Base-by-base conservation (phyloP, 1,140 invertebrate species). In the Trissolcus basalis region DNA sequence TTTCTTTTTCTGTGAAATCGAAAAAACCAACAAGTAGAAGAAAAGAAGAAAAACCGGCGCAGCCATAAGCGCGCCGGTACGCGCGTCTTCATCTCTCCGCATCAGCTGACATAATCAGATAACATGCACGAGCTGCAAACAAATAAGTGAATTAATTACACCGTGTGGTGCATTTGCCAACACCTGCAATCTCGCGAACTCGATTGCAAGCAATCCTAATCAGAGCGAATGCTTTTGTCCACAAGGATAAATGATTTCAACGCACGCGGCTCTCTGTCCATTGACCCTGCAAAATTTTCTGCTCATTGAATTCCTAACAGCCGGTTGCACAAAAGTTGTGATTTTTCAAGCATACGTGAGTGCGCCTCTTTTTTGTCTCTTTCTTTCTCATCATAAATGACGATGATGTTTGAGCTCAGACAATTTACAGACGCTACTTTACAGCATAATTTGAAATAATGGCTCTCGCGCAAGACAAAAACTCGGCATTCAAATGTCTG, bases 361-460 rank as follows among this genome's bases (percentile, higher is more conserved):
- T 39, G n/a, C 13, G 13, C 27, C 41, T 19, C 13, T 58, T 56
- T 58, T 51, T 58, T 45, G 3, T 27, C 19, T 6, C 19, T 6
- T 6, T 27, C 19, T 3, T 27, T 27, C 19, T 27, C 19, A 39
- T 16, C 63, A 10, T 45, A 48, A 51, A 45, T 68, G 54, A 45
- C 39, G 44, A 41, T 50, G 45, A 68, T 58, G 41, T 65, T 55
- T 65, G 63, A 56, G 56, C 44, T 32, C 51, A 9, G 35, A 33
- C 36, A 15, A 56, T 56, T 56, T 41, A 19, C n/a, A 49, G 36
- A 56, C 15, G 45, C 39, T 68, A 27, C 19, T 27, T 58, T 58
- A 45, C 47, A 45, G 54, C 54, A 58, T 68, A 68, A 68, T 68
- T 68, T 48, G 0, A 43, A 59, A 47, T 68, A 68, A 68, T 68